Percentiles rank a stretch among this genome's conserved stretches.
These are phyloP conservation scores for Antheraea pernyi DNA, from an alignment of 1,140 invertebrate genomes.

Conservation along the genomic window DNA sequence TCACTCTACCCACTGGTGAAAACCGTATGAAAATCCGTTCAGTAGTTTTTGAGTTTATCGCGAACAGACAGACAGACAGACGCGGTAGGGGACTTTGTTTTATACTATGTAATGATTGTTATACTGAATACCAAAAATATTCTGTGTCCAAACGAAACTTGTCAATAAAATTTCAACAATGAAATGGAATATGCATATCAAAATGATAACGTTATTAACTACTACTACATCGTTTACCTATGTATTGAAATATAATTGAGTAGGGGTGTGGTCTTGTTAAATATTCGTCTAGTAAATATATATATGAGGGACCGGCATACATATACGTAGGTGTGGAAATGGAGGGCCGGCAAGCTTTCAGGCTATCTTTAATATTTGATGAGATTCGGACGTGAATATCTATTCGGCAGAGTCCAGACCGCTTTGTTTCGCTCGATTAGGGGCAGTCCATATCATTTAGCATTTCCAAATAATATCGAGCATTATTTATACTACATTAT, in stretches of 20 bases:
- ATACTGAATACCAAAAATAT: too few relatives aligned
- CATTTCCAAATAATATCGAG: background rate
- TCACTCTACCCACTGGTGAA: too few relatives aligned
- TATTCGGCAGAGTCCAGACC: background rate
- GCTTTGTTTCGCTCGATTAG: background rate
- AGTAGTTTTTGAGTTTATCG: too few relatives aligned
- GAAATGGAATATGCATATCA: background rate
- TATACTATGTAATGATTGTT: too few relatives aligned
- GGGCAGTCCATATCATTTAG: background rate
- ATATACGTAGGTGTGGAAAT: constrained; percentile 16
- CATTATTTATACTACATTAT: background rate
- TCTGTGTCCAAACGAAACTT: too few relatives aligned
- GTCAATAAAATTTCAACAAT: background rate
- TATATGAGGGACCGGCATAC: constrained; percentile 22
- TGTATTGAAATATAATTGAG: constrained; percentile 45
- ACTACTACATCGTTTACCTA: constrained; percentile 14
- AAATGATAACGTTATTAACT: background rate
- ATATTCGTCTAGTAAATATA: constrained; percentile 52
- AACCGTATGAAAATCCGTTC: too few relatives aligned
- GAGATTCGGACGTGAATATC: constrained; percentile 45
- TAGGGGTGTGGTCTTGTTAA: constrained; percentile 49
- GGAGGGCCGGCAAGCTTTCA: constrained; percentile 48
- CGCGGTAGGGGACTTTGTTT: too few relatives aligned
- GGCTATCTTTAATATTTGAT: constrained; percentile 68
- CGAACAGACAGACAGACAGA: too few relatives aligned